phyloP scores from a whole-genome alignment of 2,888 invertebrate species.

The Epistrophe grossulariae region DNA sequence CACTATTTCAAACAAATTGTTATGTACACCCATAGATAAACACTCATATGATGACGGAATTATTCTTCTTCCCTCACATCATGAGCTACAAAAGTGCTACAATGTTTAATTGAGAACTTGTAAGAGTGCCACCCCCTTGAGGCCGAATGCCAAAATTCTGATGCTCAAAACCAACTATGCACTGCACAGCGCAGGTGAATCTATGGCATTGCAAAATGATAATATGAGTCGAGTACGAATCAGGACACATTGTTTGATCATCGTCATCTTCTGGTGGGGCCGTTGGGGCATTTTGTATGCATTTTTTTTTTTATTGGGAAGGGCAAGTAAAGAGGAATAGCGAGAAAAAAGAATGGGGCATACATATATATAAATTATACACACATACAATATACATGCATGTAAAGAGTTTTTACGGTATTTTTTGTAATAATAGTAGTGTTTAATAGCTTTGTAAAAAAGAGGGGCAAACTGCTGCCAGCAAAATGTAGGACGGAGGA shows the following conservation, averaged over 20 bases:
- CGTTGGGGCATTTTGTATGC: not conserved
- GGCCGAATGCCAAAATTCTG: constrained; percentile 13
- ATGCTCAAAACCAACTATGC: constrained; percentile 1
- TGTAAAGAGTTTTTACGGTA: not conserved
- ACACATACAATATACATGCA: not conserved
- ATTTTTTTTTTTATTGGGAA: not conserved
- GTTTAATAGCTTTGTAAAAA: not conserved
- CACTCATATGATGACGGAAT: constrained; percentile 7
- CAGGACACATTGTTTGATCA: constrained; percentile 4
- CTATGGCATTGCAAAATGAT: constrained; percentile 8
- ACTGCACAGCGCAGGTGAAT: constrained; percentile 12
- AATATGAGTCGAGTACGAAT: not conserved
- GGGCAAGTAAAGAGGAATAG: constrained; percentile 22
- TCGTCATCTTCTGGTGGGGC: not conserved
- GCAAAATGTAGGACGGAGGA: constrained; percentile 12
- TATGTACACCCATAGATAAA: not conserved
- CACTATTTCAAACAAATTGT: not conserved
- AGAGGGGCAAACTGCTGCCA: constrained; percentile 9
- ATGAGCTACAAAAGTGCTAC: not conserved
- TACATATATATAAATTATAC: too few relatives aligned
- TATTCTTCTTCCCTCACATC: not conserved
- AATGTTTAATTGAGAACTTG: constrained; percentile 16
- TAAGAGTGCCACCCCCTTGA: not conserved
- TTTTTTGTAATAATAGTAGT: not conserved
- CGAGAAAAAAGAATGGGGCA: constrained; percentile 10